These are phyloP conservation scores for Melanotaenia duboulayi DNA, from an alignment of 2,113 vertebrate genomes.

Conservation along the genomic window DNA sequence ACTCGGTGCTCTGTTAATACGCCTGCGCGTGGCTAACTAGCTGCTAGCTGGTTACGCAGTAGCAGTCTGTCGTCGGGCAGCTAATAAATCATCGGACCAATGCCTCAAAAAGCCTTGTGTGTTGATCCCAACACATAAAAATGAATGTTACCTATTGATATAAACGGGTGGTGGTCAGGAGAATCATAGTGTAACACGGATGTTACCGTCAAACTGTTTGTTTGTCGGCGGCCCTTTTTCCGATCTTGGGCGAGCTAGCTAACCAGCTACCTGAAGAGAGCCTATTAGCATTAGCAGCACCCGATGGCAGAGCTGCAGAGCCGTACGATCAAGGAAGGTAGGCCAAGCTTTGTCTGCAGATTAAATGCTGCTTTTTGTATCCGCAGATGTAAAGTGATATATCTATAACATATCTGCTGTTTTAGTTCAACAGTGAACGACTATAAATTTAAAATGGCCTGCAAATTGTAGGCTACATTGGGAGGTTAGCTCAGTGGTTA, in stretches of 20 bases:
- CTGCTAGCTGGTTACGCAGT: constrained; percentile 75
- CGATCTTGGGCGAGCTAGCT: constrained; percentile 64
- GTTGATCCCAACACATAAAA: not conserved
- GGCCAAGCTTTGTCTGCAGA: constrained; percentile 19
- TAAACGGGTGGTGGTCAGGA: not conserved
- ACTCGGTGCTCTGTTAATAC: constrained; percentile 49
- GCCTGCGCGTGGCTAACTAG: constrained; percentile 60
- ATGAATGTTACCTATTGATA: constrained; percentile 17
- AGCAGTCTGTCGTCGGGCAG: constrained; percentile 63
- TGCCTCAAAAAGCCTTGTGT: constrained; percentile 37
- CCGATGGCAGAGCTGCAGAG: constrained; percentile 67
- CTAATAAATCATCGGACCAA: constrained; percentile 55
- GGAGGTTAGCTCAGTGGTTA: not conserved
- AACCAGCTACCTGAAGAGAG: constrained; percentile 45
- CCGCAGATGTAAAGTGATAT: too few species aligned
- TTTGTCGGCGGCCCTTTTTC: constrained; percentile 39
- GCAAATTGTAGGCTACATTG: not conserved
- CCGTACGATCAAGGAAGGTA: constrained; percentile 67
- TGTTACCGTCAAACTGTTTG: constrained; percentile 18
- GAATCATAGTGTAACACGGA: constrained; percentile 12
- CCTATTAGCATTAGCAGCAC: constrained; percentile 58
- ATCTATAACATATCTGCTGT: not conserved
- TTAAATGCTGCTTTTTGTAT: not conserved
- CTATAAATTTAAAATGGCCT: not conserved
- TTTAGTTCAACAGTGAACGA: not conserved